A percentile compares a stretch with the other conserved stretches of the same genome.
Conservation (phyloP, 2,113 vertebrate species). For the Seriola rivoliana region DNA sequence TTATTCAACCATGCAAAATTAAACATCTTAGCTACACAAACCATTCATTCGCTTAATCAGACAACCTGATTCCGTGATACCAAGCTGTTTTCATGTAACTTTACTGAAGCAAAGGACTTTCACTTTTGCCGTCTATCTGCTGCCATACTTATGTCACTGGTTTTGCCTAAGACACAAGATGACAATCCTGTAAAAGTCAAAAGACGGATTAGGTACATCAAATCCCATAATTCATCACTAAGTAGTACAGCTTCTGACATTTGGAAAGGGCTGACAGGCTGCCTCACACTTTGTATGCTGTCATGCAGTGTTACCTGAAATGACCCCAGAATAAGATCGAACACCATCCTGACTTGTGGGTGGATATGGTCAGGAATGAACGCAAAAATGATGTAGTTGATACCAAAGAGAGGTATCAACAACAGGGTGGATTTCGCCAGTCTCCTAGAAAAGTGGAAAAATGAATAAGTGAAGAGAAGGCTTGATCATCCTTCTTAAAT, state of each 20-base stretch:
- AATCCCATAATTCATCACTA: not conserved
- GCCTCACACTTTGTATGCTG: too few relatives aligned
- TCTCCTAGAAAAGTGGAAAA: constrained; percentile 84
- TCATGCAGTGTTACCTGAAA: constrained; percentile 90
- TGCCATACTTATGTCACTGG: not conserved
- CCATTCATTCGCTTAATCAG: constrained; percentile 11
- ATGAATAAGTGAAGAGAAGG: not conserved
- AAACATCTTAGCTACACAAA: constrained; percentile 30
- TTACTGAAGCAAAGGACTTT: not conserved
- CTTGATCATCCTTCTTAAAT: not conserved
- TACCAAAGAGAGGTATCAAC: constrained; percentile 96
- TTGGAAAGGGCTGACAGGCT: not conserved
- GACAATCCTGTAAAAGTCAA: not conserved
- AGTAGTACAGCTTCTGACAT: constrained; percentile 1
- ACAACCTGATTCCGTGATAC: constrained; percentile 15
- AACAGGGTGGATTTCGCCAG: constrained; percentile 96
- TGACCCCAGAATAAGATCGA: constrained; percentile 94
- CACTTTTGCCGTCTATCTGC: not conserved
- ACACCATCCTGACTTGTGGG: constrained; percentile 87
- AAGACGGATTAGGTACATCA: not conserved
- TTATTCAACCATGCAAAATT: constrained; percentile 26
- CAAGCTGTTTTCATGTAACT: not conserved
- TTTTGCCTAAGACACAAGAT: not conserved
- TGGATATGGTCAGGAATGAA: constrained; percentile 91
- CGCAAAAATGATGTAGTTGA: constrained; percentile 95